These are phyloP conservation scores for Drosophila pallidifrons DNA, from an alignment of 1,140 invertebrate genomes.

Conservation along the genomic window DNA sequence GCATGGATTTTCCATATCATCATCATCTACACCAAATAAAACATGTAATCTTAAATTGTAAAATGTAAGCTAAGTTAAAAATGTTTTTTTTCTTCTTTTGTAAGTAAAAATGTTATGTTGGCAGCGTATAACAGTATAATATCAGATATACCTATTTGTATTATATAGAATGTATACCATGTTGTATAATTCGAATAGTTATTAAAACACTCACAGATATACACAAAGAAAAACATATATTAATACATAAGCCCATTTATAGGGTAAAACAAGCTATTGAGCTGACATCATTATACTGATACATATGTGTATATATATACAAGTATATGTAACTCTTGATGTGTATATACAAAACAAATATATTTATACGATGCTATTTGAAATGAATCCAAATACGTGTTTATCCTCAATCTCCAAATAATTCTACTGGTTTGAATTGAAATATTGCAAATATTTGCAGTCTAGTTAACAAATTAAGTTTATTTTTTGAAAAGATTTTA, in stretches of 20 bases:
- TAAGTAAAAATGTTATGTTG: conserved; percentile 4
- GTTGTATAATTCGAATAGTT: conserved; percentile 30
- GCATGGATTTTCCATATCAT: conserved; percentile 31
- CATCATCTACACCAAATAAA: conserved; percentile 30
- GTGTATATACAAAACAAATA: conserved; percentile 44
- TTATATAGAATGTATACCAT: conserved; percentile 34
- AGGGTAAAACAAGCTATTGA: conserved; percentile 27
- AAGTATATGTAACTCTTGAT: conserved; percentile 19
- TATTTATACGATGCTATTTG: conserved; percentile 66
- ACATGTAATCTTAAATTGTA: conserved; percentile 23
- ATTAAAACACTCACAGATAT: conserved; percentile 30
- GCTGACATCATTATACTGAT: conserved; percentile 13
- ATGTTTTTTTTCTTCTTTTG: conserved; percentile 21
- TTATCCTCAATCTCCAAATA: background rate
- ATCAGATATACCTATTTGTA: conserved; percentile 8
- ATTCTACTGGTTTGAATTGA: too few relatives aligned
- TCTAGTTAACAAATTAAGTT: background rate
- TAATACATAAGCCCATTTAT: conserved; percentile 23
- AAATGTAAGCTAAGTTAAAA: conserved; percentile 15
- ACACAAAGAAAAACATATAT: conserved; percentile 32
- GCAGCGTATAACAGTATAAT: conserved; percentile 19
- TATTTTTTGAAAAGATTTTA: conserved; percentile 7
- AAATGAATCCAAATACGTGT: conserved; percentile 13
- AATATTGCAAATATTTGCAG: background rate
- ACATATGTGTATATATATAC: conserved; percentile 37